These are phyloP conservation scores for Emydura subglobosa DNA, from an alignment of 2,113 vertebrate species.

Conservation along the genomic window DNA sequence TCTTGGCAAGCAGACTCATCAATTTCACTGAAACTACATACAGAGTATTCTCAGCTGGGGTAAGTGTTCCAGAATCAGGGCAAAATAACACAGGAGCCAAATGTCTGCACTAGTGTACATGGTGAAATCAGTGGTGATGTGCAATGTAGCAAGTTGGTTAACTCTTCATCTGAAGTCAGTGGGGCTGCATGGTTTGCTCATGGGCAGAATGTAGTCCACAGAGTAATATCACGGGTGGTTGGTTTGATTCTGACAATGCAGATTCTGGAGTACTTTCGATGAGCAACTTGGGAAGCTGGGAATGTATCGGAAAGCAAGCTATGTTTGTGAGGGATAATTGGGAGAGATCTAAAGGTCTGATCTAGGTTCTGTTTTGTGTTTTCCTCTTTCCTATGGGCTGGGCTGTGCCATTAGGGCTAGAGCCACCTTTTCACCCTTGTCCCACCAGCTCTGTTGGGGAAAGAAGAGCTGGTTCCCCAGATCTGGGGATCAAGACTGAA, in stretches of 20 bases:
- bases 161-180: too few species aligned
- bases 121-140: not conserved
- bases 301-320: not conserved
- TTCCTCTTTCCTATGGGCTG: not conserved
- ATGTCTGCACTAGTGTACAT: not conserved
- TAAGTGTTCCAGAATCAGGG: not conserved
- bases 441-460: fast-evolving
- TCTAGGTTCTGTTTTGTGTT: not conserved
- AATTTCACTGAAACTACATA: not conserved
- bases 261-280: not conserved
- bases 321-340: fast-evolving
- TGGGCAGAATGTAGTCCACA: not conserved
- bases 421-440: not conserved
- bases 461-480: not conserved
- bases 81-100: not conserved
- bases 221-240: not conserved
- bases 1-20: too few species aligned
- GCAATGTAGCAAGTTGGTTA: too few species aligned
- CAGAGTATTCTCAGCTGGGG: not conserved
- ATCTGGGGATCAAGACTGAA: not conserved
- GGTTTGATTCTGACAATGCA: not conserved
- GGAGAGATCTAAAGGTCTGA: not conserved
- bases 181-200: not conserved
- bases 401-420: not conserved
- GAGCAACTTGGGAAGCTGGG: not conserved